A percentile compares a stretch with the other conserved stretches of the same genome.
Evolutionary conservation across 64 coral and sea anemone species (phyloP).

Genomic region (Hydrozoanthus tunicans): DNA sequence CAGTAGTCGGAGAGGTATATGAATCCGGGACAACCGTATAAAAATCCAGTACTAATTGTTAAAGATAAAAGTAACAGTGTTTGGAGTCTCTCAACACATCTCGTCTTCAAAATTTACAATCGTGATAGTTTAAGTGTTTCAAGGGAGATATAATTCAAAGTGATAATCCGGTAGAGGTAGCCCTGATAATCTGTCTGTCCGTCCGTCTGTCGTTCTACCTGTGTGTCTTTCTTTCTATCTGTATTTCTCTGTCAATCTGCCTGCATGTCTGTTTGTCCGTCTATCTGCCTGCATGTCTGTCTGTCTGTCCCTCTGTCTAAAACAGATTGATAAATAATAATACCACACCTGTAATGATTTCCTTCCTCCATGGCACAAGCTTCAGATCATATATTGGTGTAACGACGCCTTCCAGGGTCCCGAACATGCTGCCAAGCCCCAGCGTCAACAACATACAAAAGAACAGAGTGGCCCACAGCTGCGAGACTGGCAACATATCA

Average conservation of each 20-base stretch:
- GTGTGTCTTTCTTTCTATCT: too few relatives aligned
- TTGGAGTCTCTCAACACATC: too few relatives aligned
- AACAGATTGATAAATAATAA: background rate
- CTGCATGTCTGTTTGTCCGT: background rate
- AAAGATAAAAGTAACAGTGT: too few relatives aligned
- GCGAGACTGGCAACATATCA: constrained; percentile 37
- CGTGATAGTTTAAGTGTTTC: too few relatives aligned
- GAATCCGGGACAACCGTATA: too few relatives aligned
- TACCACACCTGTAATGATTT: constrained; percentile 35
- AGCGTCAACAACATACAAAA: constrained; percentile 56
- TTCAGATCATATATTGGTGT: constrained; percentile 51
- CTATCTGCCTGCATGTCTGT: background rate
- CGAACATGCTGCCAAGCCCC: constrained; percentile 45
- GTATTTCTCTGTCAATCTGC: background rate
- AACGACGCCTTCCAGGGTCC: constrained; percentile 37
- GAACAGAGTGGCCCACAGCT: constrained; percentile 52
- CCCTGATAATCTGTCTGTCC: too few relatives aligned
- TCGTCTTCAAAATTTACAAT: too few relatives aligned
- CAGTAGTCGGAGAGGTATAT: too few relatives aligned
- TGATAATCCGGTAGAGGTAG: too few relatives aligned
- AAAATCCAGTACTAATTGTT: too few relatives aligned
- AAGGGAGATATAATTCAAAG: too few relatives aligned
- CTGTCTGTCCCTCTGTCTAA: background rate
- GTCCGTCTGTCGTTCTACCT: background rate
- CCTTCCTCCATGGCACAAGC: constrained; percentile 48